Evolutionary conservation across 2,888 invertebrate genomes (phyloP), one percentile per base, ranked within the genome.

Genomic region (Uloborus plumipes): DNA sequence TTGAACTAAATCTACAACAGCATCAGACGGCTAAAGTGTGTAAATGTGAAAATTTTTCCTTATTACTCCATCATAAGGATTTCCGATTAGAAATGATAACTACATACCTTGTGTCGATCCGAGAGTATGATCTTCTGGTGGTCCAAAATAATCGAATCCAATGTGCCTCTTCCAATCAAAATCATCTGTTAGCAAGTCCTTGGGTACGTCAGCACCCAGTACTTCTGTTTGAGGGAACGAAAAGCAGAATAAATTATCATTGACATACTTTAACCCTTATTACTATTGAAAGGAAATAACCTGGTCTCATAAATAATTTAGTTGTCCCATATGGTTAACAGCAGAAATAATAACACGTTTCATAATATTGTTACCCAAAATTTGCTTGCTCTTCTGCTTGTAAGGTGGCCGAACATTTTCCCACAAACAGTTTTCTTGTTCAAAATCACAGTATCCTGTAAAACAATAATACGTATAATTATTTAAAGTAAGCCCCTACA

Each of bases 381-480:
- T 49, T n/a, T 22, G 31, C 14, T 11, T 49, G 14, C n/a, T 59
- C 11, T 70, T 58, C 20, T 47, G 26, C 53, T 72, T 51, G 9
- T 62, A 55, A 14, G 69, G 80, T 2, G 61, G 18, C 14, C 71
- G 55, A 1, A 84, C 78, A 65, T 84, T 76, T 76, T 84, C 78
- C 84, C 84, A 84, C n/a, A 84, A 26, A 15, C 84, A 84, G 39
- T 80, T 61, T 26, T 84, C 84, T 15, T 51, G 39, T 58, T 84
- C 84, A 62, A 84, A 84, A 58, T 84, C 80, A 64, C 84, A 84
- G 15, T 67, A 75, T 13, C 84, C 84, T 84, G 55, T 4, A 58
- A 64, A 51, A 7, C 53, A n/a, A n/a, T n/a, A n/a, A n/a, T n/a
- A 11, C 13, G 18, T 18, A 53, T 9, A 39, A 49, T 22, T 47